These are phyloP conservation scores for Formica aserva DNA, from an alignment of 2,888 invertebrate genomes.

Conservation along the genomic window DNA sequence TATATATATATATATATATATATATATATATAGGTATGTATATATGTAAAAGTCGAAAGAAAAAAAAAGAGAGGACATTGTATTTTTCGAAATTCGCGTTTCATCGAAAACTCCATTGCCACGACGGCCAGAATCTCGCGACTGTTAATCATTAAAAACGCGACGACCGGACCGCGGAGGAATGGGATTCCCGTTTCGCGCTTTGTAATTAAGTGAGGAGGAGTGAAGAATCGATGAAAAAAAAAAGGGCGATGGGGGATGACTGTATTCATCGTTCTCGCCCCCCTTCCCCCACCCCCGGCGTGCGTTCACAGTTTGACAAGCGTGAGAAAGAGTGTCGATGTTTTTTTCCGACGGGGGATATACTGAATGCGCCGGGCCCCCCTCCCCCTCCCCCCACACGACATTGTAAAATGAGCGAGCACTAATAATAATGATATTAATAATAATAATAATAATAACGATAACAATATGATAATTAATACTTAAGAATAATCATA, in stretches of 20 bases:
- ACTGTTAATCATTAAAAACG: constrained; percentile 54
- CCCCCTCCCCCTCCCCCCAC: constrained; percentile 60
- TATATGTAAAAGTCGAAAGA: constrained; percentile 33
- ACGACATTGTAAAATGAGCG: constrained; percentile 72
- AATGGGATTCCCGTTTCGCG: constrained; percentile 60
- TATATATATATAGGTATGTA: constrained; percentile 45
- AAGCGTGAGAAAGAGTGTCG: constrained; percentile 44
- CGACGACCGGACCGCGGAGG: constrained; percentile 43
- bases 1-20: not conserved
- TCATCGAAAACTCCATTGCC: constrained; percentile 56
- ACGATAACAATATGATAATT: constrained; percentile 56
- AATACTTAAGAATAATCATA: constrained; percentile 68
- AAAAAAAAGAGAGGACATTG: constrained; percentile 43
- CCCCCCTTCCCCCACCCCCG: not conserved
- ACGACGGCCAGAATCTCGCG: constrained; percentile 51
- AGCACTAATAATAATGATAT: constrained; percentile 72
- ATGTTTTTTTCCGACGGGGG: constrained; percentile 49
- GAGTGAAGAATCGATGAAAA: constrained; percentile 35
- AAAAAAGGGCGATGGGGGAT: constrained; percentile 21
- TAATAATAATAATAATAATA: constrained; percentile 67
- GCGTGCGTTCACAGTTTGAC: constrained; percentile 34
- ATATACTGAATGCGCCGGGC: constrained; percentile 32
- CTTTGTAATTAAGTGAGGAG: constrained; percentile 71
- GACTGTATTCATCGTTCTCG: constrained; percentile 18
- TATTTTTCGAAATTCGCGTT: constrained; percentile 58